Evolutionary conservation across 2,797 vertebrate species (phyloP).

Genomic region (Enoplosus armatus): DNA sequence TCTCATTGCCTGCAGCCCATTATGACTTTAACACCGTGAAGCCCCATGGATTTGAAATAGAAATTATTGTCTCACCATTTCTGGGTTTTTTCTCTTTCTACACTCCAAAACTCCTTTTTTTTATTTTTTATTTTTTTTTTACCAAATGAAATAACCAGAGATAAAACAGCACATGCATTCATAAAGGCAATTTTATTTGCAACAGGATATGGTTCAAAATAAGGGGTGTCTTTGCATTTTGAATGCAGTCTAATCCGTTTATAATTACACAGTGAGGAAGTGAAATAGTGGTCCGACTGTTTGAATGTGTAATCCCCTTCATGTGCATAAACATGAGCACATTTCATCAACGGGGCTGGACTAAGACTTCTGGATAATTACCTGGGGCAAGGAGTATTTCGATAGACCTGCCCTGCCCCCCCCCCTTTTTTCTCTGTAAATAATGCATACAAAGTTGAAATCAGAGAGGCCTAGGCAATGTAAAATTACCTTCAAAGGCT

Average conservation of each 20-base stretch:
- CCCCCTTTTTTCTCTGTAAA: constrained; percentile 66
- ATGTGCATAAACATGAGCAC: constrained; percentile 83
- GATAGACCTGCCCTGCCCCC: constrained; percentile 61
- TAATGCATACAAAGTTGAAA: constrained; percentile 82
- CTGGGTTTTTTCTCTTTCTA: constrained; percentile 30
- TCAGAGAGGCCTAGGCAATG: constrained; percentile 86
- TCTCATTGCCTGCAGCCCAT: constrained; percentile 89
- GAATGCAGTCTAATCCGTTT: constrained; percentile 84
- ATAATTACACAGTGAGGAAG: constrained; percentile 83
- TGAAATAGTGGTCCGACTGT: constrained; percentile 76
- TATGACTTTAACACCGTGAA: constrained; percentile 87
- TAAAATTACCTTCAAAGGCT: constrained; percentile 88
- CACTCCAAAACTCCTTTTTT: constrained; percentile 50
- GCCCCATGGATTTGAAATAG: constrained; percentile 71
- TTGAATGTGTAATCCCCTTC: constrained; percentile 82
- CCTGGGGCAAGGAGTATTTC: constrained; percentile 75
- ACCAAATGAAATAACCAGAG: constrained; percentile 56
- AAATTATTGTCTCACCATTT: constrained; percentile 66
- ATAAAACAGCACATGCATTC: constrained; percentile 66
- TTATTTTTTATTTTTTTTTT: constrained; percentile 21
- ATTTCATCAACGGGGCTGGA: constrained; percentile 78
- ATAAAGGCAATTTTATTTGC: constrained; percentile 65
- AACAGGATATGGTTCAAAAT: constrained; percentile 76
- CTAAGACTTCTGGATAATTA: constrained; percentile 81
- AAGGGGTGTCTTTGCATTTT: constrained; percentile 80